Conservation (phyloP, 2,888 invertebrate genomes). For the Agonopterix subpropinquella region DNA sequence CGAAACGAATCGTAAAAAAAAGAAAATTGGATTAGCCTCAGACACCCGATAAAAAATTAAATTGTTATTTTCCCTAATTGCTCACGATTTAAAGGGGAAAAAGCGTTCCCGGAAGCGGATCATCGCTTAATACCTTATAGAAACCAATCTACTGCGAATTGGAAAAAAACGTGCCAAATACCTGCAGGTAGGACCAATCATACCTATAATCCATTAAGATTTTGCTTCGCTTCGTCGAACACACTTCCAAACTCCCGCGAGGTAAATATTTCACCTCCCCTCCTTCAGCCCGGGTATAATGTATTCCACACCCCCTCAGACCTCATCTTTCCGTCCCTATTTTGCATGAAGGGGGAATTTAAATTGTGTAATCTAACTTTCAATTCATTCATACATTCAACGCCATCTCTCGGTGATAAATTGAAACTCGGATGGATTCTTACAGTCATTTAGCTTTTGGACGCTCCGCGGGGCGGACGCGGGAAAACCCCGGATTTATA, state of each 20-base stretch:
- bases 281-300: conserved; percentile 42
- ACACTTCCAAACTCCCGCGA: conserved; percentile 68
- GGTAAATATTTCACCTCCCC: conserved; percentile 68
- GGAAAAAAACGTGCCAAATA: conserved; percentile 43
- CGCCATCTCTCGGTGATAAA: conserved; percentile 73
- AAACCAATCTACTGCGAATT: conserved; percentile 37
- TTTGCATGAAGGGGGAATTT: conserved; percentile 76
- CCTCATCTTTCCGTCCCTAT: conserved; percentile 73
- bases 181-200: conserved; percentile 65
- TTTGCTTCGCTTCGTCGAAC: conserved; percentile 61
- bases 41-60: conserved; percentile 34
- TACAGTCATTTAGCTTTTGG: conserved; percentile 56
- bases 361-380: conserved; percentile 77
- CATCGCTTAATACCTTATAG: conserved; percentile 41
- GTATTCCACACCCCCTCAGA: conserved; percentile 63
- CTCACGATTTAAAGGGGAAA: conserved; percentile 30
- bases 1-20: conserved; percentile 23
- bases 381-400: conserved; percentile 75
- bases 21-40: conserved; percentile 26
- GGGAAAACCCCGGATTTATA: conserved; percentile 31
- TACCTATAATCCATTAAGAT: conserved; percentile 74
- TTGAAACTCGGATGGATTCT: conserved; percentile 67
- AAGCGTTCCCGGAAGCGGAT: conserved; percentile 22
- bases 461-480: conserved; percentile 21
- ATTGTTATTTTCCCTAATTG: conserved; percentile 56